Base-by-base conservation (phyloP, 2,888 invertebrate genomes). In the Polyommatus icarus region DNA sequence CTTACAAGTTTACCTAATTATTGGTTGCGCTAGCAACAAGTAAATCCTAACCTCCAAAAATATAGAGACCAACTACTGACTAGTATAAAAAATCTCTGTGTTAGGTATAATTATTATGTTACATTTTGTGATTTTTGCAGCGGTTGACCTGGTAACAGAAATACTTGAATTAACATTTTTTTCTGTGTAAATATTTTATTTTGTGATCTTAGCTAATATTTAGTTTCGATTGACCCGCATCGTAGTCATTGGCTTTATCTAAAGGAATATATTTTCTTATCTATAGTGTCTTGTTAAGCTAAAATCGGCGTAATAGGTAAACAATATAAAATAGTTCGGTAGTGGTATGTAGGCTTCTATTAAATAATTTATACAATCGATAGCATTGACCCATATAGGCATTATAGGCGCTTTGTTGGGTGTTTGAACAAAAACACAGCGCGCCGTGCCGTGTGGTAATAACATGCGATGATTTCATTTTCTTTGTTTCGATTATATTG, bases 351-450 rank as follows among this genome's bases (percentile, higher is more conserved):
- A 72, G 72, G 32, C 40, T 24, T 50, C 73, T 50, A 73, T 73
- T 73, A 50, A 73, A 73, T n/a, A 50, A 50, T 73, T 46, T 24
- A 73, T 73, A 73, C 73, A 73, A 73, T 50, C 73, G 29, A 73
- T 50, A 73, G 73, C 73, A 46, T 46, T 73, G 73, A 73, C 73
- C 73, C 61, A 61, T 46, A 46, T 46, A 50, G 24, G 12, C 20
- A 8, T 50, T 46, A 46, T 46, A 50, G 24, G 12, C 20, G 18
- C 73, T 73, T 73, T 73, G 73, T 73, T 46, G 15, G 46, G 72
- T 72, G 72, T 40, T 72, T 40, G n/a, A 12, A 72, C 20, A 36
- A 40, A 36, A 71, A 71, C 71, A 71, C 20, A 46, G 46, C 20
- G 12, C 61, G 20, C n/a, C 72, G 36, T n/a, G 46, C n/a, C 10